phyloP scores from a whole-genome alignment of 2,113 vertebrate species.

The Oophaga pumilio region DNA sequence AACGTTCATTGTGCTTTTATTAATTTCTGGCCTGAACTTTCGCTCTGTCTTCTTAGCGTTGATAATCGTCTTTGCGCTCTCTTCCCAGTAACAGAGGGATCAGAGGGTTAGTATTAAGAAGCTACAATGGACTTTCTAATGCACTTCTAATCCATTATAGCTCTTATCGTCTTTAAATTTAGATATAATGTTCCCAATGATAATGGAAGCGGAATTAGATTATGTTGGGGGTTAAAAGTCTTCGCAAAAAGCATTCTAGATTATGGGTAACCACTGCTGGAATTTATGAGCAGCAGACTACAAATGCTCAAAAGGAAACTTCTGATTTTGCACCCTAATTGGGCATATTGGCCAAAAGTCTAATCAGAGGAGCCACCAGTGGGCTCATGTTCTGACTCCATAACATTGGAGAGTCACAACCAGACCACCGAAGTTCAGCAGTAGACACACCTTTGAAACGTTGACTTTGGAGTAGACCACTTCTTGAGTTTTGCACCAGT shows the following conservation, averaged over 20 bases:
- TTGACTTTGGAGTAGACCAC: no score
- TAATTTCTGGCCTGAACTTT: constrained; percentile 27
- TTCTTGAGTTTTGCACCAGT: no score
- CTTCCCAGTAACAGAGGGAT: neutral
- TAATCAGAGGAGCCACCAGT: no score
- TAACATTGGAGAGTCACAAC: no score
- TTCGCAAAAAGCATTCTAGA: neutral
- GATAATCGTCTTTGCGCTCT: constrained; percentile 30
- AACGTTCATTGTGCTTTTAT: constrained; percentile 5
- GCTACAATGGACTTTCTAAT: constrained; percentile 1
- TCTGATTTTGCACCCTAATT: no score
- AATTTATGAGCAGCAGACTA: no score
- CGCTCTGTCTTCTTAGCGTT: neutral
- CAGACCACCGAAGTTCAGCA: no score
- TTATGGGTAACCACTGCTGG: no score
- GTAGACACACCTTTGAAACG: no score
- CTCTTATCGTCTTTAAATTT: neutral
- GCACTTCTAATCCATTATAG: constrained; percentile 7
- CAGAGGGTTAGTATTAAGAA: neutral
- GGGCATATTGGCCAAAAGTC: no score
- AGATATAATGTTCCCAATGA: neutral
- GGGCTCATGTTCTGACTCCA: no score
- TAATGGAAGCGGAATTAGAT: neutral
- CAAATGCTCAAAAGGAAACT: no score
- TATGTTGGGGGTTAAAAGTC: neutral